Evolutionary conservation across 2,113 vertebrate genomes (phyloP).

Genomic region (Gambusia holbrooki): DNA sequence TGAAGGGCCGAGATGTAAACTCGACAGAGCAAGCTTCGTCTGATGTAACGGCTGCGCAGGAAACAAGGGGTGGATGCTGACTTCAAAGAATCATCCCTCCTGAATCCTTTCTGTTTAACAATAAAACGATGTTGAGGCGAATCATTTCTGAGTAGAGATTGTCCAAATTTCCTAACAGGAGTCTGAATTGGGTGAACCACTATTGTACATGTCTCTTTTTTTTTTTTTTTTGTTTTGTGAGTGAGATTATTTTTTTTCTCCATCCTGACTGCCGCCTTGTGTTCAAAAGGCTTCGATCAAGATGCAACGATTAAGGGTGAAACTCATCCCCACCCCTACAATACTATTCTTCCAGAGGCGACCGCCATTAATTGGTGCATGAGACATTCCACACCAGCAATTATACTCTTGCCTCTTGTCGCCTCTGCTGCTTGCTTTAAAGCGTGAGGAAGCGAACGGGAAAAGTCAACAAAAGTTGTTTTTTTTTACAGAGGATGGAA

Average conservation of each 20-base stretch:
- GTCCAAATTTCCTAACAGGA: conserved; percentile 47
- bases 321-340: conserved; percentile 65
- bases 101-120: conserved; percentile 33
- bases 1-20: conserved; percentile 61
- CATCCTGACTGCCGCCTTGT: conserved; percentile 40
- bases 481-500: conserved; percentile 66
- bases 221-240: conserved; percentile 19
- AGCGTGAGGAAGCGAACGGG: conserved; percentile 60
- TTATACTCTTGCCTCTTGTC: conserved; percentile 68
- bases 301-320: conserved; percentile 58
- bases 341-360: conserved; percentile 58
- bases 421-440: conserved; percentile 52
- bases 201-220: conserved; percentile 19
- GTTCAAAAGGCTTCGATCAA: conserved; percentile 62
- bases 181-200: conserved; percentile 24
- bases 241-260: conserved; percentile 17
- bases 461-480: conserved; percentile 73
- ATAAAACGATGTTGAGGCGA: conserved; percentile 30
- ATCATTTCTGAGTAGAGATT: conserved; percentile 28
- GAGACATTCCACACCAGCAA: conserved; percentile 69
- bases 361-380: conserved; percentile 61
- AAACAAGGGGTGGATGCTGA: conserved; percentile 19
- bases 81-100: conserved; percentile 36
- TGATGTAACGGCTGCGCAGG: conserved; percentile 41
- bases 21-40: conserved; percentile 40